Base-by-base conservation (phyloP, 2,888 invertebrate genomes). In the Melanostoma mellinum region DNA sequence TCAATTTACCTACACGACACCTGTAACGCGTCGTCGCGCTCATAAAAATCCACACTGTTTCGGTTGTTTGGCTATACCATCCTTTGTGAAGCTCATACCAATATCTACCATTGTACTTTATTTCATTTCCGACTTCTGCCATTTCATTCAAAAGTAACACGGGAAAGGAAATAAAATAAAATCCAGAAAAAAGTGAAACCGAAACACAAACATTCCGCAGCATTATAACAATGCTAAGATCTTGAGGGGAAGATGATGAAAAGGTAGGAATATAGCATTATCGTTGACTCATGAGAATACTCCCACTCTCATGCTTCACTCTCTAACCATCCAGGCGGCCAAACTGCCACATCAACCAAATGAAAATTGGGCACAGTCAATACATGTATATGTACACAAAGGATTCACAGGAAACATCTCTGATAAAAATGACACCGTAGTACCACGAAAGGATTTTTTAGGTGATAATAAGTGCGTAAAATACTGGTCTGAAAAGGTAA, bases 371-470 rank as follows among this genome's bases (percentile, higher is more conserved):
- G 68, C 68, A 33, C 73, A 58, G 56, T 73, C 73, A 82, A 77
- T 69, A 73, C 63, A 77, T 73, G 20, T 20, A 20, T 20, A 20
- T 20, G 20, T 20, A 20, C 20, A 20, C 20, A 73, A 72, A 77
- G 82, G 77, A 82, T 73, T 84, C 74, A 78, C 67, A 71, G 84
- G 84, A 84, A 84, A 78, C 74, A 78, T 68, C 50, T 74, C 74
- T 78, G 82, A 84, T 84, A 84, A 84, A 78, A 44, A 65, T 78
- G 78, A 74, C 69, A 71, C 73, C 78, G 77, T 84, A 74, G 74
- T 78, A 75, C 65, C 56, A 73, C 55, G 71, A 79, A 74, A 75
- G 79, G 84, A 74, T 84, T 79, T 69, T 74, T 84, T 67, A 6
- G 58, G 53, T 71, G 73, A 74, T 84, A 71, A 74, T 58, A 78